Base-by-base conservation (phyloP, 2,113 vertebrate genomes). In the Parus major region DNA sequence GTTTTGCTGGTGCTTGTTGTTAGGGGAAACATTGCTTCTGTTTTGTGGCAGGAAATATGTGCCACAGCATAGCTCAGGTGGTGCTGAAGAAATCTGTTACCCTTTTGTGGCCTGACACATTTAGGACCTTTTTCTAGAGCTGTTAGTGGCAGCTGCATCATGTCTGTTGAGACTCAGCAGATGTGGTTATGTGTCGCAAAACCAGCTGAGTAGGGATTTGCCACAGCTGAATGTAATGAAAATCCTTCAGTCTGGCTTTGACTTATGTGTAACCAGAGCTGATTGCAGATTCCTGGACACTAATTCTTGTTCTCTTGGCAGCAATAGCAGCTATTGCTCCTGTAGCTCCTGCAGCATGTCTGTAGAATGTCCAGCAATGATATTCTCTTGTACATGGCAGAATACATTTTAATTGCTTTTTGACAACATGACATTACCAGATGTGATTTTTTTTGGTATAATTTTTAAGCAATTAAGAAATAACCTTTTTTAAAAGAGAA, bases 171-270 rank as follows among this genome's bases (percentile, higher is more conserved):
- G 85, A 50, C 59, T 83, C 64, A 81, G 76, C 95, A 97, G 91
- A 95, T 96, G 96, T 90, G 71, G 42, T 59, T 77, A 17, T 86
- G 64, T 78, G 80, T 86, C 0, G 0, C 60, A 86, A 86, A 96
- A 83, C 72, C 52, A 88, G 72, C 88, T 86, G 90, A 95, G 82
- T 15, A 52, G 76, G 82, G 76, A 77, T 95, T 95, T 92, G 50
- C 60, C 44, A 75, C 76, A 90, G 80, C 64, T 86, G 95, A 94
- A 86, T 78, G 50, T 73, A 94, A 95, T 93, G 80, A 66, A 83
- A 77, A 95, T 85, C 42, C 92, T 93, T 88, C 66, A 76, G 55
- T 66, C 76, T 80, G 79, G 73, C 80, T 88, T 77, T 47, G 60
- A 73, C 25, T 94, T 77, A 24, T 1, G 33, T 75, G 56, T 78